Conservation (phyloP, 1,140 invertebrate genomes). For the Bombus turneri region DNA sequence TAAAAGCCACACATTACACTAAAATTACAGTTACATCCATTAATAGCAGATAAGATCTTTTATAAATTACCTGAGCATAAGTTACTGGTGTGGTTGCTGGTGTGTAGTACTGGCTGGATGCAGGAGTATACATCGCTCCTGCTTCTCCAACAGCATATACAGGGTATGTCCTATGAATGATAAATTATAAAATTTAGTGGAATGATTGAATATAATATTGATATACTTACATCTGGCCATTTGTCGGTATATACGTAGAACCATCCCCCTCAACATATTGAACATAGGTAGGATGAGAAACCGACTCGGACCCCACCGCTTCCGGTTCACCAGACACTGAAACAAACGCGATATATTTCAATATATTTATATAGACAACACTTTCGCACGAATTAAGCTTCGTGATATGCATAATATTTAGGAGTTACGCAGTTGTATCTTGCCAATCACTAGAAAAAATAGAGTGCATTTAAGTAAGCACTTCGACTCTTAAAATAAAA, state of each 20-base stretch:
- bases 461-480: background rate
- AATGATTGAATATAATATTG: background rate
- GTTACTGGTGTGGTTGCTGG: constrained; percentile 83
- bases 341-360: constrained; percentile 56
- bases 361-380: background rate
- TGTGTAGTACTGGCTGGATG: constrained; percentile 86
- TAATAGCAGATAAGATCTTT: background rate
- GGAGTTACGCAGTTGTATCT: background rate
- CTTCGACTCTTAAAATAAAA: constrained; percentile 15
- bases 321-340: constrained; percentile 83
- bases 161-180: constrained; percentile 88
- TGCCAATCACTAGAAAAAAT: background rate
- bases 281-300: constrained; percentile 86
- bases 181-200: background rate
- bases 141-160: constrained; percentile 92
- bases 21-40: too few relatives aligned
- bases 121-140: constrained; percentile 88
- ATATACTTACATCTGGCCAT: constrained; percentile 85
- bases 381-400: background rate
- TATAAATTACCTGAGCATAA: constrained; percentile 83
- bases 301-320: constrained; percentile 83
- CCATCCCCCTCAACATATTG: constrained; percentile 89
- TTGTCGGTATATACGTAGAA: constrained; percentile 87
- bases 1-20: background rate
- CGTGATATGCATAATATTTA: background rate